phyloP scores from a whole-genome alignment of 2,888 invertebrate species.

The Mythimna vitellina region DNA sequence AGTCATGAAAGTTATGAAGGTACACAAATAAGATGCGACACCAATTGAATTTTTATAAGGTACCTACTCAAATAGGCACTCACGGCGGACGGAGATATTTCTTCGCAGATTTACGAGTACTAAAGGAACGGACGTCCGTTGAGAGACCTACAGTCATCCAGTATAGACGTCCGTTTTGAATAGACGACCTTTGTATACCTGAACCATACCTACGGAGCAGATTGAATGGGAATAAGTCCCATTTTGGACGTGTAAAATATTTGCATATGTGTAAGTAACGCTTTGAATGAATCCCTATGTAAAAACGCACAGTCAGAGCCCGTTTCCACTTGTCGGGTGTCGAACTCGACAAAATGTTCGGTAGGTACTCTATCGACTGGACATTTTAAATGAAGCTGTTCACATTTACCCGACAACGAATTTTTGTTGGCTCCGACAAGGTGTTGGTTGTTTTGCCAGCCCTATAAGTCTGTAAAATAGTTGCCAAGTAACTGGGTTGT shows the following conservation, averaged over 20 bases:
- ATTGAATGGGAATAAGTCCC: constrained; percentile 38
- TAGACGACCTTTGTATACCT: constrained; percentile 63
- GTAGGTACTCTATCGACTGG: too few species aligned
- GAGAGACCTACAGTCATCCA: constrained; percentile 62
- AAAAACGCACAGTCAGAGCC: neutral
- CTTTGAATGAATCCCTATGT: neutral
- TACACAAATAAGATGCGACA: constrained; percentile 40
- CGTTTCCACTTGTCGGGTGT: too few species aligned
- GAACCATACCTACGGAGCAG: constrained; percentile 25
- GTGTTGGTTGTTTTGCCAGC: too few species aligned
- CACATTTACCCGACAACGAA: too few species aligned
- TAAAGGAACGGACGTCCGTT: constrained; percentile 59
- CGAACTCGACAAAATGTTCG: too few species aligned
- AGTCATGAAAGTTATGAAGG: constrained; percentile 31
- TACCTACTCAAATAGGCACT: constrained; percentile 35
- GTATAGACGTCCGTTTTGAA: constrained; percentile 67
- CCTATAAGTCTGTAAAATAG: too few species aligned
- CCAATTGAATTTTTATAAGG: constrained; percentile 54
- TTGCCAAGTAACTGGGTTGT: too few species aligned
- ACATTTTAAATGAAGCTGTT: too few species aligned
- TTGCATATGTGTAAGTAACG: constrained; percentile 8
- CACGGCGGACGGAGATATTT: constrained; percentile 47
- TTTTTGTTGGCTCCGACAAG: too few species aligned
- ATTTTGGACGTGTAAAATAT: constrained; percentile 31
- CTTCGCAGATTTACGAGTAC: constrained; percentile 60